Base-by-base conservation (phyloP, 2,797 vertebrate genomes). In the Macroramphosus scolopax region DNA sequence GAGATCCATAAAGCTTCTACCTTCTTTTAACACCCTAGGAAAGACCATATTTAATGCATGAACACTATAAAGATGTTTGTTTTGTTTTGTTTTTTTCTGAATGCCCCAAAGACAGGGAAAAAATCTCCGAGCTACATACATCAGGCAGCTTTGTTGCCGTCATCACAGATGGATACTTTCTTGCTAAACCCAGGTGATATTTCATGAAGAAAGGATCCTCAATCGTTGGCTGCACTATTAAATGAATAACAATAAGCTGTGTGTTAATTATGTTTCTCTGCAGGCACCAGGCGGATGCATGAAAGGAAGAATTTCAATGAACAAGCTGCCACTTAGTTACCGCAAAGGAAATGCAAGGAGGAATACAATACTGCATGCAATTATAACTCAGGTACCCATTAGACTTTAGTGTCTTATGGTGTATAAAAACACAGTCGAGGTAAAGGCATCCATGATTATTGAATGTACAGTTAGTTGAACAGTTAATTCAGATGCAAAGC, bases 41-140 rank as follows among this genome's bases (percentile, higher is more conserved):
- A 71, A 82, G 78, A 65, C 63, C 72, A 90, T 88, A 75, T 88
- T 88, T 90, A 84, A 89, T 87, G 88, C 82, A 90, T 88, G 77
- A 84, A 77, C 51, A 65, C 81, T 83, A 82, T 87, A 82, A 87
- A 87, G 87, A 86, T 88, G 81, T n/a, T n/a, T n/a, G n/a, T n/a
- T n/a, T n/a, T n/a, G n/a, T n/a, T n/a, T n/a, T n/a, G 63, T 72
- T 88, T 84, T 75, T 49, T 56, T 59, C 58, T 75, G 77, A 74
- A 77, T 82, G 71, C 75, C 83, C 70, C 50, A 63, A 65, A 83
- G 84, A 76, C 73, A 79, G 77, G 68, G 80, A 83, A 81, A 80
- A 57, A 82, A 75, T 81, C 75, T 75, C 63, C 45, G 33, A 63
- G 64, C 71, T 75, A 53, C 72, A 63, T 59, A 67, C 62, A 59